Conservation (phyloP, 2,113 vertebrate genomes). For the Caretta caretta region DNA sequence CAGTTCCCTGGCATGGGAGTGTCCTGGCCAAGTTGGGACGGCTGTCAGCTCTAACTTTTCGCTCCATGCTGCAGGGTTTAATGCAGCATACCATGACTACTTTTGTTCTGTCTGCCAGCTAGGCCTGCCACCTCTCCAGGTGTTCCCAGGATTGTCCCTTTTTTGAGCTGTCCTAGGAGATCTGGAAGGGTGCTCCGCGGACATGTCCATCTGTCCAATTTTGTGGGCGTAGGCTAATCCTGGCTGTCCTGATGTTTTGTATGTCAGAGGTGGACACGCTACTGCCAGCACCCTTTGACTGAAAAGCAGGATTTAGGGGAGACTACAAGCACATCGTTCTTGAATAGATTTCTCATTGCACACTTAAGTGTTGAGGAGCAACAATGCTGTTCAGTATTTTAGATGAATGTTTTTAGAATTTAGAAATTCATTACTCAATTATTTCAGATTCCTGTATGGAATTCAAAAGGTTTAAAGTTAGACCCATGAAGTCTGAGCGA, state of each 20-base stretch:
- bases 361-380: neutral
- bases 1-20: neutral
- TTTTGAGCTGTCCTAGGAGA: neutral
- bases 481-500: slow-evolving; percentile 69
- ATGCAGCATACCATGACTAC: neutral
- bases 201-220: neutral
- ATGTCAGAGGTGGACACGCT: neutral
- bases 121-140: neutral
- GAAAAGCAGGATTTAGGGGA: neutral
- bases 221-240: neutral
- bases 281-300: neutral
- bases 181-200: neutral
- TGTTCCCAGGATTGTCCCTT: neutral
- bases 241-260: neutral
- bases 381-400: neutral
- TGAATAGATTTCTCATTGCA: neutral
- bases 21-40: neutral
- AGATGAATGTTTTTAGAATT: slow-evolving; percentile 22
- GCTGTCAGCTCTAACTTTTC: neutral
- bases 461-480: slow-evolving; percentile 78
- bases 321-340: neutral
- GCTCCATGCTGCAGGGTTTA: neutral
- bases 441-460: slow-evolving; percentile 66
- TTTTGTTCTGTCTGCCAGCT: neutral
- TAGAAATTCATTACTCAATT: slow-evolving; percentile 76